Conservation (phyloP, 1,140 invertebrate species). For the Conus ventricosus region DNA sequence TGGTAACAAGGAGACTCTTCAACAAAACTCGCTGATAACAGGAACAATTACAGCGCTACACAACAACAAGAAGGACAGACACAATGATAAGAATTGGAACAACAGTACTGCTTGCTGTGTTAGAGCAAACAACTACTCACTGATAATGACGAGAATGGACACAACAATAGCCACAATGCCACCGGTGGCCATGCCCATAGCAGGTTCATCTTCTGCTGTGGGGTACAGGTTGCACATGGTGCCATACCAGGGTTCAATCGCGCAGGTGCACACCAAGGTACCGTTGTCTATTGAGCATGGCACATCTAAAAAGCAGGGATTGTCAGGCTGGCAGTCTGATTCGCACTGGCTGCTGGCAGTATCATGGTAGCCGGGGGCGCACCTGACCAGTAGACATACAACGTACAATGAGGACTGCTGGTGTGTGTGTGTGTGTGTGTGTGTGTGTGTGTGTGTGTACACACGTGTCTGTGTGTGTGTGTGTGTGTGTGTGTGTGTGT, state of each 20-base stretch:
- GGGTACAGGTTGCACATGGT: constrained; percentile 78
- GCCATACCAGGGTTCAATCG: constrained; percentile 90
- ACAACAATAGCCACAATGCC: constrained; percentile 71
- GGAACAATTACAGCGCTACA: too few relatives aligned
- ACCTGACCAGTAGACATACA: not conserved
- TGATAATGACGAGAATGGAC: constrained; percentile 63
- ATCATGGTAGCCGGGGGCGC: constrained; percentile 12
- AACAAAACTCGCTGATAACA: too few relatives aligned
- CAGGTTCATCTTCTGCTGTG: constrained; percentile 40
- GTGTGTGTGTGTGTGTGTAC: too few relatives aligned
- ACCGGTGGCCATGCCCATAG: constrained; percentile 64
- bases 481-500: too few relatives aligned
- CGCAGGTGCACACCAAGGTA: constrained; percentile 75
- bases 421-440: too few relatives aligned
- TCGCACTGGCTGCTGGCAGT: not conserved
- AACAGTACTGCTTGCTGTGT: too few relatives aligned
- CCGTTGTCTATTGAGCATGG: constrained; percentile 48
- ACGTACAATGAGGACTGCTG: too few relatives aligned
- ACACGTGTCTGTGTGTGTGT: too few relatives aligned
- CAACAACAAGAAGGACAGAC: too few relatives aligned
- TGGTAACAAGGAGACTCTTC: too few relatives aligned
- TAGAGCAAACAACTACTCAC: constrained; percentile 58
- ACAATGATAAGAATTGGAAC: too few relatives aligned
- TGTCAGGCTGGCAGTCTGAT: constrained; percentile 38
- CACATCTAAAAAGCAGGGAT: constrained; percentile 69